phyloP scores from a whole-genome alignment of 2,888 invertebrate genomes.

The Cheilosia impressa region DNA sequence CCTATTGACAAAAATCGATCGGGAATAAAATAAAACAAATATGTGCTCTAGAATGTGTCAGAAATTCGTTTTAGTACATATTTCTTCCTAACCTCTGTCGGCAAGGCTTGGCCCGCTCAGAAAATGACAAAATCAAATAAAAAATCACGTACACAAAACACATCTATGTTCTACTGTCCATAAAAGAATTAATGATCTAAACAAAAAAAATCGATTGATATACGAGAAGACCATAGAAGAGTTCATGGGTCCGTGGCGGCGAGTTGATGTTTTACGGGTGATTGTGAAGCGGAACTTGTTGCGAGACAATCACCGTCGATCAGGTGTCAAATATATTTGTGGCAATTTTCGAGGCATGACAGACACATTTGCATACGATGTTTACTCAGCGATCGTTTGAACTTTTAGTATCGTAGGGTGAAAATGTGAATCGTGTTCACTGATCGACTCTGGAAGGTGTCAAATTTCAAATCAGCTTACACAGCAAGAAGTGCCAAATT shows the following conservation, averaged over 20 bases:
- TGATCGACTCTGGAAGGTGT: conserved; percentile 9
- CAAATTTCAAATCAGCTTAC: conserved; percentile 26
- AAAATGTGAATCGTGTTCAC: neutral
- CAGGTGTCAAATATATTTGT: conserved; percentile 39
- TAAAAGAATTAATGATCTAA: conserved; percentile 12
- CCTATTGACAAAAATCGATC: conserved; percentile 23
- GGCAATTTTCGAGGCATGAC: conserved; percentile 37
- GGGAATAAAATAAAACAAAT: neutral
- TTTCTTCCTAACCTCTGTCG: neutral
- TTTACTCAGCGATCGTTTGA: conserved; percentile 26
- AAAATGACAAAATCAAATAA: conserved; percentile 10
- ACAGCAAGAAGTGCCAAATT: conserved; percentile 42
- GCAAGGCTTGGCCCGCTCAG: conserved; percentile 21
- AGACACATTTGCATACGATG: conserved; percentile 25
- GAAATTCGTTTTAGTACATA: conserved; percentile 5
- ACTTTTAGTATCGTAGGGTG: conserved; percentile 12
- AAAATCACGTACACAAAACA: neutral
- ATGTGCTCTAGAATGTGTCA: conserved; percentile 17
- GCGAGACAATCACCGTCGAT: neutral
- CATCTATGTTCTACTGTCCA: no score
- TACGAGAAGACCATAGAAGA: neutral
- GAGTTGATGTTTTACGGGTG: conserved; percentile 3
- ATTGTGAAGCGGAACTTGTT: conserved; percentile 37
- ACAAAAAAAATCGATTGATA: conserved; percentile 11
- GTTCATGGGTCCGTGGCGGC: conserved; percentile 1